These are phyloP conservation scores for Pristionchus entomophagus DNA, from an alignment of 2,888 invertebrate genomes.

Conservation along the genomic window DNA sequence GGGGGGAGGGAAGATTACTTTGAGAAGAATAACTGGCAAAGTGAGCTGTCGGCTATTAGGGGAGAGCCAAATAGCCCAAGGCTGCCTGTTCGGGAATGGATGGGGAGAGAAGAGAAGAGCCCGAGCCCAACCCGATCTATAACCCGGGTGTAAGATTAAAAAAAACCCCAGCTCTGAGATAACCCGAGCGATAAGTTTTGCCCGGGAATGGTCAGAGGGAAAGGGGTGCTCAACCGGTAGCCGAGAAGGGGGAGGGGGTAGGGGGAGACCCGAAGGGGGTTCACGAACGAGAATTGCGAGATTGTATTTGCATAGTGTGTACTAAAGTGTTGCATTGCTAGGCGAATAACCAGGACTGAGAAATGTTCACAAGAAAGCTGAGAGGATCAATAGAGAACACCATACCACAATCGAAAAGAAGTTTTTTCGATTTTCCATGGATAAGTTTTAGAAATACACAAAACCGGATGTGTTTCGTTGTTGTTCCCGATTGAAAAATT, in stretches of 20 bases:
- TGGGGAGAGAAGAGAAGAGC: not conserved
- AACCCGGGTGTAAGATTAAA: too few species aligned
- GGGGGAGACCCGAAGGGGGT: not conserved
- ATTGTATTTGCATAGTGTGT: not conserved
- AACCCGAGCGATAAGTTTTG: conserved; percentile 9
- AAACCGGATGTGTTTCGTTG: too few species aligned
- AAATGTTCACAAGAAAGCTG: too few species aligned
- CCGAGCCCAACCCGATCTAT: conserved; percentile 11
- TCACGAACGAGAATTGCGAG: conserved; percentile 17
- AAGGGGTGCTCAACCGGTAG: conserved; percentile 27
- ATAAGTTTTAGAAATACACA: not conserved
- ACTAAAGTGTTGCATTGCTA: not conserved
- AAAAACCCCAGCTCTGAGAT: not conserved
- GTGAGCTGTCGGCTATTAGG: not conserved
- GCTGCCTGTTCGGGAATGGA: not conserved
- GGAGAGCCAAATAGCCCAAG: not conserved
- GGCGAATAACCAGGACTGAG: not conserved
- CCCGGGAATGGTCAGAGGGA: conserved; percentile 18
- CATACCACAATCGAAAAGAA: too few species aligned
- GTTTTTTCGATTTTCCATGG: not conserved
- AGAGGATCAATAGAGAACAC: too few species aligned
- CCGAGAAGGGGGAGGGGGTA: not conserved
- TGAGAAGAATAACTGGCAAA: not conserved
- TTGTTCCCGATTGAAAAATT: too few species aligned
- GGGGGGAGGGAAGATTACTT: not conserved